Conservation (phyloP, 2,113 vertebrate genomes). For the Corythaeola cristata region DNA sequence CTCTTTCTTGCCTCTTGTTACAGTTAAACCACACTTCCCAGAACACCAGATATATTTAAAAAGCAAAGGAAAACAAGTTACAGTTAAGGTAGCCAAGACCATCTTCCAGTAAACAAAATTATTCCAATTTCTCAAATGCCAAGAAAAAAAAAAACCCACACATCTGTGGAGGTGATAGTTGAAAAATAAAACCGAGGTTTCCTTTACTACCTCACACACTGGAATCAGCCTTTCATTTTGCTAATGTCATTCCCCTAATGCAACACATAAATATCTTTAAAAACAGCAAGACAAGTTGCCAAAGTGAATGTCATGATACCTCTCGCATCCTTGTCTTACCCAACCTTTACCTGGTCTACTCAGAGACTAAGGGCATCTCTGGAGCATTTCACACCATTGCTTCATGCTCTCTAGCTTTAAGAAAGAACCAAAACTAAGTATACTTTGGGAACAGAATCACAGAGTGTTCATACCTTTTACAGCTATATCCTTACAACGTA, state of each 20-base stretch:
- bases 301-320: neutral
- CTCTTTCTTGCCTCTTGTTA: neutral
- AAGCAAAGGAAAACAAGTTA: neutral
- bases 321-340: neutral
- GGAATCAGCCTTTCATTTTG: neutral
- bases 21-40: neutral
- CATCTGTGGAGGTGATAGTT: neutral
- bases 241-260: accelerated
- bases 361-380: neutral
- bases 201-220: neutral
- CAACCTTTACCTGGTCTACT: neutral
- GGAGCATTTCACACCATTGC: neutral
- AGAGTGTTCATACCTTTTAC: neutral
- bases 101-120: neutral
- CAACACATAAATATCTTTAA: neutral
- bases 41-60: neutral
- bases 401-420: neutral
- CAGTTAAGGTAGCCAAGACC: neutral
- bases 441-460: neutral
- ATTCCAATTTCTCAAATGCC: neutral
- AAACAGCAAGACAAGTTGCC: neutral
- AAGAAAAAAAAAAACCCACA: neutral
- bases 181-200: neutral
- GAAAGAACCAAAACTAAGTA: neutral
- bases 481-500: neutral